Conservation (phyloP, 2,113 vertebrate genomes). For the Dolichallabes microphthalmus region DNA sequence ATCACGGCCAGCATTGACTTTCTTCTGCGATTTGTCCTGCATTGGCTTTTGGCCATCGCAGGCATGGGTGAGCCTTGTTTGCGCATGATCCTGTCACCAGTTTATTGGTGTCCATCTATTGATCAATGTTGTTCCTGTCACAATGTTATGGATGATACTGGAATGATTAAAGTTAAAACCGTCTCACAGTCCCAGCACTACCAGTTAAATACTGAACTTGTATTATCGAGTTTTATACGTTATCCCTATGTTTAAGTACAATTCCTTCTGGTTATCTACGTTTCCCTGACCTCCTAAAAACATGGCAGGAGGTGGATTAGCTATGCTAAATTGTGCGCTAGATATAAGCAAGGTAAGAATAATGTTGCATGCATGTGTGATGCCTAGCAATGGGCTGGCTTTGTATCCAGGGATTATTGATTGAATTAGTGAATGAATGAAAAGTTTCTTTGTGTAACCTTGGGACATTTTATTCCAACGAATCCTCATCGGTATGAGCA, state of each 20-base stretch:
- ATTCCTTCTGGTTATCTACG: background rate
- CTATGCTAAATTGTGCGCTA: background rate
- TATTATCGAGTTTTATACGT: background rate
- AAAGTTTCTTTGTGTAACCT: background rate
- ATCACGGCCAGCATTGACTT: too few relatives aligned
- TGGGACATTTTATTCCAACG: background rate
- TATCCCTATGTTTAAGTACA: background rate
- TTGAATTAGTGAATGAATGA: background rate
- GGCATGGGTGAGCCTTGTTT: too few relatives aligned
- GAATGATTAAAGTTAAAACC: background rate
- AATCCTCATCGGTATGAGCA: background rate
- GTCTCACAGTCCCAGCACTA: background rate
- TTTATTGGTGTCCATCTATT: too few relatives aligned
- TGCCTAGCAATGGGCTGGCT: background rate
- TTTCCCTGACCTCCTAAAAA: background rate
- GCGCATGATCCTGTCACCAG: too few relatives aligned
- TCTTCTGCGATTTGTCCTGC: too few relatives aligned
- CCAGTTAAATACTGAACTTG: background rate
- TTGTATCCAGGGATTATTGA: background rate
- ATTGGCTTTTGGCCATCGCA: too few relatives aligned
- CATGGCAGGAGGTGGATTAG: background rate
- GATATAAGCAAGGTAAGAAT: background rate
- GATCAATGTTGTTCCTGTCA: too few relatives aligned
- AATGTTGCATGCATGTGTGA: background rate
- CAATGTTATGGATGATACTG: too few relatives aligned